Percentiles rank a stretch among this genome's conserved stretches.
These are phyloP conservation scores for Nephrotoma flavescens DNA, from an alignment of 2,888 invertebrate genomes.

Conservation along the genomic window DNA sequence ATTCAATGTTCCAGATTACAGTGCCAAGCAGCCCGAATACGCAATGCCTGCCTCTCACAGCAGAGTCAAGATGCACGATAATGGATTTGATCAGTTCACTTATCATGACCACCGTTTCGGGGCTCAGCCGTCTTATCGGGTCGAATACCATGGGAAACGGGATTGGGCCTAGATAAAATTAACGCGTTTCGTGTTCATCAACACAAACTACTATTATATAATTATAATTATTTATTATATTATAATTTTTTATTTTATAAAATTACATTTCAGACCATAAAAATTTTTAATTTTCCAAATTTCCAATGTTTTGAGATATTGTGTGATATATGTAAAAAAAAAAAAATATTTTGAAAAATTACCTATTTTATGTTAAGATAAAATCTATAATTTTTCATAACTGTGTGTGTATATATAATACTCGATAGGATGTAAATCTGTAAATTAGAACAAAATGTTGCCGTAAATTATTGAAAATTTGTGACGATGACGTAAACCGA, in stretches of 20 bases:
- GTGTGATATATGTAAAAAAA: neutral
- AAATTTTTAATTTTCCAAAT: neutral
- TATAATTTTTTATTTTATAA: neutral
- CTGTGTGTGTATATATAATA: neutral
- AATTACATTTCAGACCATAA: neutral
- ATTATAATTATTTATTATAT: neutral
- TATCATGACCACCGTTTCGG: neutral
- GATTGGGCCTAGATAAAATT: neutral
- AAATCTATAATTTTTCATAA: neutral
- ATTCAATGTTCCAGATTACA: neutral
- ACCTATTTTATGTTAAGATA: neutral
- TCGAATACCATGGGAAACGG: conserved; percentile 1
- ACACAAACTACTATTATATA: neutral
- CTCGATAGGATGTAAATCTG: neutral
- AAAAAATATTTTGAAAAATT: neutral
- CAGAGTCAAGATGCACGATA: conserved; percentile 2
- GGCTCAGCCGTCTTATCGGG: conserved; percentile 2
- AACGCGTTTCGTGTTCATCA: neutral
- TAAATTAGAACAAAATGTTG: neutral
- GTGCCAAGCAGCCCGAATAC: neutral
- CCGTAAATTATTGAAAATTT: neutral
- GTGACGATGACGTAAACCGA: neutral
- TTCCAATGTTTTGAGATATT: neutral
- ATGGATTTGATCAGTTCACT: conserved; percentile 4
- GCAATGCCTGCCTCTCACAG: conserved; percentile 4